phyloP scores from a whole-genome alignment of 2,797 vertebrate genomes.

The Liasis olivaceus region DNA sequence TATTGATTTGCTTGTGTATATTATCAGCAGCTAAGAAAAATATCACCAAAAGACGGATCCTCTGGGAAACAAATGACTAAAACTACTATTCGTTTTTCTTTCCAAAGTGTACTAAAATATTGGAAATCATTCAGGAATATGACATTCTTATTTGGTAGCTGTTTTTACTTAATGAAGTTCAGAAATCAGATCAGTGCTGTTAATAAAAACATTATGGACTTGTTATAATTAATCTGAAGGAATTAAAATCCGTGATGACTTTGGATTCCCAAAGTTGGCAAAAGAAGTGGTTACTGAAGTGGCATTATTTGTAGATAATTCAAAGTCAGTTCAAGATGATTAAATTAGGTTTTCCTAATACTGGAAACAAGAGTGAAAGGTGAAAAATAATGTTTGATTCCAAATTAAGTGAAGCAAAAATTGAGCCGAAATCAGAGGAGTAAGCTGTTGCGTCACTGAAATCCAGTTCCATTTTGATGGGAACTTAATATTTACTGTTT shows the following conservation, averaged over 20 bases:
- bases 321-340: neutral
- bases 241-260: constrained; percentile 27
- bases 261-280: neutral
- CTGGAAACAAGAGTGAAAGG: neutral
- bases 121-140: constrained; percentile 7
- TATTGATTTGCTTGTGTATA: neutral
- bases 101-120: constrained; percentile 18
- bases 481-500: neutral
- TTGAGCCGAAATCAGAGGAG: neutral
- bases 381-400: neutral
- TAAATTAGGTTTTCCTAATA: neutral
- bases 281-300: neutral
- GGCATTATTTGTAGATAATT: neutral
- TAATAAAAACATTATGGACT: neutral
- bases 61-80: constrained; percentile 2
- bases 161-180: constrained; percentile 4
- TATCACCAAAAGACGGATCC: neutral
- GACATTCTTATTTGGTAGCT: neutral
- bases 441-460: neutral
- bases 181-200: neutral
- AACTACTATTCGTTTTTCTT: constrained; percentile 6
- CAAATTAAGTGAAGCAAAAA: neutral
- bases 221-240: neutral
- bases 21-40: neutral
- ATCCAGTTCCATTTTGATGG: neutral